Evolutionary conservation across 92 coral and sea anemone genomes (phyloP).

Genomic region (Epizoanthus fatuus): DNA sequence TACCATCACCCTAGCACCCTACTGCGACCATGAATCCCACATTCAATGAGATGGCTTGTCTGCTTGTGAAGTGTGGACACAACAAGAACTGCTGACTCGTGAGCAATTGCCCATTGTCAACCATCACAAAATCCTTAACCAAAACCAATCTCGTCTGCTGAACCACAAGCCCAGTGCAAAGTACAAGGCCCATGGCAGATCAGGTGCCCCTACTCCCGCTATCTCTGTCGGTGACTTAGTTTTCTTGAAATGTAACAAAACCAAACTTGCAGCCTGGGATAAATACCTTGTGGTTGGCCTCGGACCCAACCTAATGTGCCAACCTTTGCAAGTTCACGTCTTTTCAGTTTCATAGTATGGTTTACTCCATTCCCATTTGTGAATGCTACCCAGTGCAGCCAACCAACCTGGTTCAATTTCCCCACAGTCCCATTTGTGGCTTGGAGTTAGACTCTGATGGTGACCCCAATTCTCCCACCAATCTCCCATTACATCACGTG

Average conservation of each 20-base stretch:
- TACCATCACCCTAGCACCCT: not conserved
- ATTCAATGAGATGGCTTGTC: constrained; percentile 41
- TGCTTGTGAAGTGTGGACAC: constrained; percentile 41
- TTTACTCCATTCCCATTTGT: too few species aligned
- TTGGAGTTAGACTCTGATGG: constrained; percentile 28
- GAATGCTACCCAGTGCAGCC: not conserved
- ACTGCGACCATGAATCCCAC: not conserved
- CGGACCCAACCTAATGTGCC: too few species aligned
- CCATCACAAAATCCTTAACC: constrained; percentile 12
- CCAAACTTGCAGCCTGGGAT: not conserved
- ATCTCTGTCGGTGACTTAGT: constrained; percentile 35
- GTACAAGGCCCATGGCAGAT: constrained; percentile 5
- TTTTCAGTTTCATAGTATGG: too few species aligned
- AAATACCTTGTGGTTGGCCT: too few species aligned
- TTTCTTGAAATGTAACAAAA: not conserved
- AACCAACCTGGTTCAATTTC: not conserved
- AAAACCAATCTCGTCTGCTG: constrained; percentile 2
- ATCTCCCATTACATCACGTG: not conserved
- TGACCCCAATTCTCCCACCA: not conserved
- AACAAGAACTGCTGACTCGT: constrained; percentile 36
- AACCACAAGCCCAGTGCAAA: constrained; percentile 17
- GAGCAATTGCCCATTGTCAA: constrained; percentile 27
- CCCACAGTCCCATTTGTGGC: not conserved
- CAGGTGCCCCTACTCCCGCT: not conserved
- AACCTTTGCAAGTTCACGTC: too few species aligned